These are phyloP conservation scores for Folsomia manolachei DNA, from an alignment of 2,888 invertebrate genomes.

Conservation along the genomic window DNA sequence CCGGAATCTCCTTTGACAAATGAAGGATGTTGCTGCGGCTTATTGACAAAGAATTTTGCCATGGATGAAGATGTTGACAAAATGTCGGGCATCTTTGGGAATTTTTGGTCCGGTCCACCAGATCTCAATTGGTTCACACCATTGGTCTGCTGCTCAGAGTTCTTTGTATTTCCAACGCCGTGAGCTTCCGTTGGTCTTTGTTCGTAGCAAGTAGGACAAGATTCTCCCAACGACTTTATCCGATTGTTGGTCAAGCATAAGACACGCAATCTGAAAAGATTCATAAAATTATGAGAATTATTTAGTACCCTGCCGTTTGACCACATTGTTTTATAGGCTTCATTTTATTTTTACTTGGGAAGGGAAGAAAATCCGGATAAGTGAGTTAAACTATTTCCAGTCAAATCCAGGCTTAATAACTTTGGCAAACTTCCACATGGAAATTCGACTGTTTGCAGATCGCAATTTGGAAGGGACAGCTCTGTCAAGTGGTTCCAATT, in stretches of 20 bases:
- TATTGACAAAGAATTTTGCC: too few relatives aligned
- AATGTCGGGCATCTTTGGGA: too few relatives aligned
- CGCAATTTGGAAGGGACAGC: conserved; percentile 42
- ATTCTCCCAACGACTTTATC: conserved; percentile 30
- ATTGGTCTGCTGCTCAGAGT: too few relatives aligned
- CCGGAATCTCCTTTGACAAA: background rate
- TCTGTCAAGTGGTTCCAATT: conserved; percentile 42
- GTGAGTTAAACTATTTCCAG: conserved; percentile 39
- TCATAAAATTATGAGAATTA: too few relatives aligned
- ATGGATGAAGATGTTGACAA: too few relatives aligned
- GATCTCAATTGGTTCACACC: background rate
- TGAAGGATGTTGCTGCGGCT: background rate
- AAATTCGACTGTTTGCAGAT: conserved; percentile 39
- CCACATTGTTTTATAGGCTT: too few relatives aligned
- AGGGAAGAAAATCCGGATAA: conserved; percentile 41
- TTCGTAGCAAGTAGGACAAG: conserved; percentile 36
- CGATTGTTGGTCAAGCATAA: conserved; percentile 37
- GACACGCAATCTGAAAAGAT: conserved; percentile 28
- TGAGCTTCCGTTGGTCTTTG: conserved; percentile 24
- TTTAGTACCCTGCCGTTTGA: too few relatives aligned
- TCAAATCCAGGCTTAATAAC: conserved; percentile 42
- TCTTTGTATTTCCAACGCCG: background rate
- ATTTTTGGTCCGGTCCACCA: background rate
- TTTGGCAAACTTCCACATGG: conserved; percentile 38
- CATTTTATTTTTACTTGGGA: too few relatives aligned